Evolutionary conservation across 2,888 invertebrate genomes (phyloP).

Genomic region (Coremacera marginata): DNA sequence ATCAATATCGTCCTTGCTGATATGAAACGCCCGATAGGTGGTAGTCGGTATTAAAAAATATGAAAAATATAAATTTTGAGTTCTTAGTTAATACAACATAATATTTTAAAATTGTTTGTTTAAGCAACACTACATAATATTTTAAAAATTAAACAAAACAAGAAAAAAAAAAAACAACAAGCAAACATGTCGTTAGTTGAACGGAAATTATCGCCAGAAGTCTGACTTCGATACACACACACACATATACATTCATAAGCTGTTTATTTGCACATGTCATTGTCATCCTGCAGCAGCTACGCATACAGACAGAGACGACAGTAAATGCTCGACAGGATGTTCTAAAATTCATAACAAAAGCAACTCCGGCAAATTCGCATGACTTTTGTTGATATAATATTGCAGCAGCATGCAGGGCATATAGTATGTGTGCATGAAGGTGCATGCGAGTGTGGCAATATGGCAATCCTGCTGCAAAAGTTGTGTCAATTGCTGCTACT

Average conservation of each 20-base stretch:
- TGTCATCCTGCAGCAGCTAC: not conserved
- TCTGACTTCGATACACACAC: not conserved
- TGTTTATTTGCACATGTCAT: not conserved
- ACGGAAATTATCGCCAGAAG: conserved; percentile 1
- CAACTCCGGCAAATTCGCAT: conserved; percentile 1
- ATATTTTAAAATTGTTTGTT: too few relatives aligned
- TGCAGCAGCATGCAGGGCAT: not conserved
- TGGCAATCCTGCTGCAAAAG: too few relatives aligned
- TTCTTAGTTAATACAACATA: too few relatives aligned
- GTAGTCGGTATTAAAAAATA: too few relatives aligned
- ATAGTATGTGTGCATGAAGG: too few relatives aligned
- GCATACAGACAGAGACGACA: not conserved
- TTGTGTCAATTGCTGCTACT: not conserved
- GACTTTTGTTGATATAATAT: not conserved
- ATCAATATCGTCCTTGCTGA: too few relatives aligned
- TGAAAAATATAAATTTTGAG: too few relatives aligned
- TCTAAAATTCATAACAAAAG: conserved; percentile 25
- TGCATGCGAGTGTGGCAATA: too few relatives aligned
- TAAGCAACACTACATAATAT: too few relatives aligned
- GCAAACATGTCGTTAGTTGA: conserved; percentile 12
- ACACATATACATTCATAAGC: not conserved
- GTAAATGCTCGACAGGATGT: conserved; percentile 7
- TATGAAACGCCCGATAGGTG: too few relatives aligned
- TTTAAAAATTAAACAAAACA: not conserved
- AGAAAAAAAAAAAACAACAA: not conserved